Evolutionary conservation across 2,113 vertebrate genomes (phyloP).

Genomic region (Pycnonotus jocosus): DNA sequence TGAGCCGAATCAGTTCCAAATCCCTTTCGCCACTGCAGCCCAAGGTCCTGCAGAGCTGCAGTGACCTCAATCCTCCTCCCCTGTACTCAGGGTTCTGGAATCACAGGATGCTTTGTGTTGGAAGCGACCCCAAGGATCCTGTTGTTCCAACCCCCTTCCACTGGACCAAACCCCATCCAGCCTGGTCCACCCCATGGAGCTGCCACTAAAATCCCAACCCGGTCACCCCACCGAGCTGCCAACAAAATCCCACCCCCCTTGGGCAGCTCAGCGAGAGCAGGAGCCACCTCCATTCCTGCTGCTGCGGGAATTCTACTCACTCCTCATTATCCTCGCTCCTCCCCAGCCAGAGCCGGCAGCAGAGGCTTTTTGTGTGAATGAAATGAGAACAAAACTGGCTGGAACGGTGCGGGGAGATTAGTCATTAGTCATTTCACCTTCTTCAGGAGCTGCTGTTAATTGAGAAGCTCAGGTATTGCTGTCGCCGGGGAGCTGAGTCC

Average conservation of each 20-base stretch:
- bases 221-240: background rate
- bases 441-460: background rate
- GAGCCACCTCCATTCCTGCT: background rate
- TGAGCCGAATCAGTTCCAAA: background rate
- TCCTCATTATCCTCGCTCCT: background rate
- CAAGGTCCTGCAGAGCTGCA: rapidly evolving
- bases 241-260: rapidly evolving
- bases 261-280: background rate
- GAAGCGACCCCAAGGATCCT: background rate
- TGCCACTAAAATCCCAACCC: too few species aligned
- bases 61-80: background rate
- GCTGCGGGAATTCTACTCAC: background rate
- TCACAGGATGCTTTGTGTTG: background rate
- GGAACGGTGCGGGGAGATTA: background rate
- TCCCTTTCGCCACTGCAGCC: background rate
- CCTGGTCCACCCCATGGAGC: background rate
- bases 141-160: too few species aligned
- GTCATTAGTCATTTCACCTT: constrained; percentile 16
- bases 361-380: background rate
- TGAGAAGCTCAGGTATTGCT: background rate
- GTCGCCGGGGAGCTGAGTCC: background rate
- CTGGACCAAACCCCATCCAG: rapidly evolving
- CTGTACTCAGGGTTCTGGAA: rapidly evolving
- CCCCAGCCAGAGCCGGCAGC: background rate
- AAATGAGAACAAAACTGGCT: background rate